Evolutionary conservation across 1,140 invertebrate species (phyloP), one percentile per base, ranked within the genome.

Genomic region (Bursaphelenchus mucronatus): DNA sequence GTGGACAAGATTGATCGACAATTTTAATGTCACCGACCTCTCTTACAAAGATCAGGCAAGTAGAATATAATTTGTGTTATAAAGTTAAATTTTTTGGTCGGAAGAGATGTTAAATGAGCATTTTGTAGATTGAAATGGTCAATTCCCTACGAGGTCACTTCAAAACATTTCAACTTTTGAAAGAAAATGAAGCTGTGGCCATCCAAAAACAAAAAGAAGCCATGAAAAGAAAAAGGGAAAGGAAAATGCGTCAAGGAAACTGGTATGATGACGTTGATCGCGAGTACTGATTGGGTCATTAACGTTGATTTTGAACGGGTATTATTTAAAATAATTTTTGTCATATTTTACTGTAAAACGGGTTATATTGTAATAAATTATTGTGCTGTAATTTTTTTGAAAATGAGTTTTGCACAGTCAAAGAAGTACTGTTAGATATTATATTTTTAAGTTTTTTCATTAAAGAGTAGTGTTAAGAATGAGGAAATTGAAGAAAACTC

Each of bases 61-160:
- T 55, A n/a, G 1, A n/a, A n/a, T 6, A n/a, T 4, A 49, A 6
- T n/a, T 1, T 49, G 4, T 13, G 19, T 1, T 6, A 15, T 55
- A n/a, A n/a, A n/a, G n/a, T 15, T n/a, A 47, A n/a, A 21, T 55
- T 13, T 44, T 13, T 44, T 55, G n/a, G 15, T 1, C 19, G 1
- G 15, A 17, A 15, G 2, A 30, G 30, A 30, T 5, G 30, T 50
- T 50, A 50, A 50, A 15, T 19, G 30, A 30, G 30, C n/a, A 8
- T 45, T 1, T 46, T 55, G 4, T 55, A 55, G 53, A 55, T 55
- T 21, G 19, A 55, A n/a, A 59, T 59, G 57, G 57, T 44, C 11
- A 13, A 39, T 17, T 11, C 57, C 10, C 41, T 59, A 4, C 13
- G 13, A 59, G 41, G 45, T 11, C 57, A 17, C 44, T 30, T 17